These are phyloP conservation scores for Ditylenchus weischeri DNA, from an alignment of 2,888 invertebrate species.

Conservation along the genomic window DNA sequence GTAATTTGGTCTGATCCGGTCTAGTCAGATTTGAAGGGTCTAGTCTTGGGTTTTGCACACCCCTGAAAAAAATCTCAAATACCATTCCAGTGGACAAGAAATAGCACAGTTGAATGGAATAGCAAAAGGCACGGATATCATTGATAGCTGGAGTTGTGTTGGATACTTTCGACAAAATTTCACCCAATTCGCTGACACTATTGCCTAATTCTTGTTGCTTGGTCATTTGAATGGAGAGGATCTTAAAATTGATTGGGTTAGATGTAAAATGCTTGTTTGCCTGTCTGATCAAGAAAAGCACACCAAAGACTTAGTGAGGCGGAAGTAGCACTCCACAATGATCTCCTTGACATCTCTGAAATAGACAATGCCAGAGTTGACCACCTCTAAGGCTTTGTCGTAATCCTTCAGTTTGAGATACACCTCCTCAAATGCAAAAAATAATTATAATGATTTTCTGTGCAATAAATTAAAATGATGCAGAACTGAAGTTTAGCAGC, in stretches of 20 bases:
- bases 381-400: conserved; percentile 39
- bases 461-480: no score
- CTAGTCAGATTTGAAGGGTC: no score
- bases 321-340: conserved; percentile 48
- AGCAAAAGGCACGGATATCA: conserved; percentile 76
- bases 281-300: neutral
- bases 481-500: no score
- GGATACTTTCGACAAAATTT: conserved; percentile 28
- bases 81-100: conserved; percentile 89
- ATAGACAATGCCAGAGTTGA: conserved; percentile 35
- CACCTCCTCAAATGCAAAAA: conserved; percentile 33
- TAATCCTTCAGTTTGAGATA: conserved; percentile 32
- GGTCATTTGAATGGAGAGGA: conserved; percentile 36
- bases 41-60: no score
- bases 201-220: conserved; percentile 34
- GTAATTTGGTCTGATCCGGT: no score
- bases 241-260: conserved; percentile 17
- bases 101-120: conserved; percentile 91
- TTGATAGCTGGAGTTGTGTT: conserved; percentile 27
- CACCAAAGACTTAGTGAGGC: conserved; percentile 42
- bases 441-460: neutral
- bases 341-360: conserved; percentile 29
- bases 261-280: conserved; percentile 10
- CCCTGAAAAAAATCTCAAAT: no score
- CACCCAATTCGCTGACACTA: conserved; percentile 36